Conservation (phyloP, 2,888 invertebrate genomes). For the Tricholauxania praeusta region DNA sequence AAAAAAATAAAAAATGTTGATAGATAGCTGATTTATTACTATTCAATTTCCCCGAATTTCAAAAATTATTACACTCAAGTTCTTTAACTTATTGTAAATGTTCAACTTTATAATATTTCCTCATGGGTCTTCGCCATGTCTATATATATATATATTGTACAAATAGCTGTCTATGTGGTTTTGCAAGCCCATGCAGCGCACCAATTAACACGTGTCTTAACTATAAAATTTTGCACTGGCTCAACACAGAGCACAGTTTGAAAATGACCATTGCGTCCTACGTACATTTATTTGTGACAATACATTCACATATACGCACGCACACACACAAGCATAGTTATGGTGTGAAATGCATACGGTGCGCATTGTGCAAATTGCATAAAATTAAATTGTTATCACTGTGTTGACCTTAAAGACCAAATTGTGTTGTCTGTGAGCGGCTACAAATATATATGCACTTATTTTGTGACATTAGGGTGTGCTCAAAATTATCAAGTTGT, state of each 20-base stretch:
- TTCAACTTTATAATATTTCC: no score
- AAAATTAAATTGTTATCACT: slow-evolving; percentile 43
- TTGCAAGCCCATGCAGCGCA: slow-evolving; percentile 11
- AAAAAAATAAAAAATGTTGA: neutral
- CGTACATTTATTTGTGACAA: neutral
- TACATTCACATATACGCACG: neutral
- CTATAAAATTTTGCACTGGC: slow-evolving; percentile 23
- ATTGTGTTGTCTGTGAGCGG: neutral
- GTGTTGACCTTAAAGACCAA: slow-evolving; percentile 23
- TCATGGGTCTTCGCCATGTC: no score
- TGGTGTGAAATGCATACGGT: slow-evolving; percentile 6
- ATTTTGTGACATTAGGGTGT: no score
- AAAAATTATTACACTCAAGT: no score
- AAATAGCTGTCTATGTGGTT: neutral
- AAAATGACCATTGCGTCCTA: slow-evolving; percentile 1
- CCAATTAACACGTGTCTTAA: slow-evolving; percentile 33
- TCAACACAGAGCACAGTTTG: neutral
- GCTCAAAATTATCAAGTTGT: no score
- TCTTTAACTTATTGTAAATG: no score
- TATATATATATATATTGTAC: no score
- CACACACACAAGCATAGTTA: slow-evolving; percentile 16
- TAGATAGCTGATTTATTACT: neutral
- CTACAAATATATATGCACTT: neutral
- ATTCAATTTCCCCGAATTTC: no score
- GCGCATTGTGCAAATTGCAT: slow-evolving; percentile 29